Conservation (phyloP, 2,888 invertebrate species). For the Eristalis arbustorum region DNA sequence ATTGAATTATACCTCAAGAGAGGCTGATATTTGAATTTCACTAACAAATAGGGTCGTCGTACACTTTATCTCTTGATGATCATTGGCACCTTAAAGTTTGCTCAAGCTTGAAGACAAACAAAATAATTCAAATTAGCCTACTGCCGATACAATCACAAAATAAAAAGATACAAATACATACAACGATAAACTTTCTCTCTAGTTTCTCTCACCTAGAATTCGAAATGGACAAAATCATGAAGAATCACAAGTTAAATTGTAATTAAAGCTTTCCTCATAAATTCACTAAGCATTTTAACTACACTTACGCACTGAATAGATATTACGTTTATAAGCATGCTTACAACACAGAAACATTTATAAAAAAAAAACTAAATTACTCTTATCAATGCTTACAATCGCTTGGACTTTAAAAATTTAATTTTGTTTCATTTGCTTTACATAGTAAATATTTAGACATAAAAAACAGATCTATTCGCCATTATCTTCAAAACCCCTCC, state of each 20-base stretch:
- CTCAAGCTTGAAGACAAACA: too few species aligned
- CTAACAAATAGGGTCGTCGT: too few species aligned
- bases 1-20: too few species aligned
- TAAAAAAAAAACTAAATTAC: constrained; percentile 21
- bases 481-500: constrained; percentile 33
- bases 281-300: neutral
- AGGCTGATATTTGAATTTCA: too few species aligned
- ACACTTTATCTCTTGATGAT: too few species aligned
- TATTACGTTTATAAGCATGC: neutral
- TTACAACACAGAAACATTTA: constrained; percentile 44
- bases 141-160: too few species aligned
- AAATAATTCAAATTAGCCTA: too few species aligned
- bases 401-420: neutral
- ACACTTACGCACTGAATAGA: neutral
- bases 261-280: constrained; percentile 38
- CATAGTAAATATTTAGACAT: constrained; percentile 25
- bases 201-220: too few species aligned
- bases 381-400: neutral
- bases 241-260: neutral
- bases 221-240: neutral
- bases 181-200: too few species aligned
- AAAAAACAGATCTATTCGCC: neutral
- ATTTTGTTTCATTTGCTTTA: constrained; percentile 5
- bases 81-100: too few species aligned
- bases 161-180: too few species aligned